Base-by-base conservation (phyloP, 2,797 vertebrate genomes). In the Thalassophryne amazonica region DNA sequence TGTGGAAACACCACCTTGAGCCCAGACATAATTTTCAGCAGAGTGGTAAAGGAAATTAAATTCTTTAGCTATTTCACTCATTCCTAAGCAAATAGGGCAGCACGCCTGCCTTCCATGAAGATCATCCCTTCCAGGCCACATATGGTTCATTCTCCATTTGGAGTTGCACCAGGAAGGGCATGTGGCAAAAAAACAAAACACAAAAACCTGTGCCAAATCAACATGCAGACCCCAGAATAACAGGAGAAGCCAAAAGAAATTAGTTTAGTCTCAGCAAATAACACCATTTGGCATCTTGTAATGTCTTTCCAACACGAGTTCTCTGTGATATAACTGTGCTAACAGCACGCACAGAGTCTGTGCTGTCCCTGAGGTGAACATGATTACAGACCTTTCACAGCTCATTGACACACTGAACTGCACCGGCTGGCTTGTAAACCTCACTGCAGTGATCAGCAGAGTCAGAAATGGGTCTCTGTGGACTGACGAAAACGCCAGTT, bases 231-330 rank as follows among this genome's bases (percentile, higher is more conserved):
- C n/a, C n/a, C n/a, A n/a, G n/a, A n/a, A n/a, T n/a, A n/a, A n/a
- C n/a, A n/a, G n/a, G n/a, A n/a, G n/a, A n/a, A n/a, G n/a, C n/a
- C n/a, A n/a, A n/a, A n/a, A n/a, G n/a, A n/a, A n/a, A n/a, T n/a
- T n/a, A n/a, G n/a, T n/a, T n/a, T n/a, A n/a, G n/a, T n/a, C n/a
- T n/a, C 48, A 54, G 41, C 8, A 54, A 57, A 61, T 45, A 55
- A 54, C 17, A 48, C 49, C 28, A 70, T 50, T 57, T 60, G 27
- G 73, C 36, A 66, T 28, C 14, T 51, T 41, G 55, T 63, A 77
- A 76, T 70, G 68, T 72, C 21, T 24, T 47, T 19, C 38, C 19
- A 68, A 52, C 80, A 30, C 12, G 30, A 64, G 45, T 45, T 43
- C 39, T 66, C 23, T 50, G 27, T 47, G 13, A 57, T 56, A 51